Base-by-base conservation (phyloP, 2,113 vertebrate genomes). In the Maccullochella peelii region DNA sequence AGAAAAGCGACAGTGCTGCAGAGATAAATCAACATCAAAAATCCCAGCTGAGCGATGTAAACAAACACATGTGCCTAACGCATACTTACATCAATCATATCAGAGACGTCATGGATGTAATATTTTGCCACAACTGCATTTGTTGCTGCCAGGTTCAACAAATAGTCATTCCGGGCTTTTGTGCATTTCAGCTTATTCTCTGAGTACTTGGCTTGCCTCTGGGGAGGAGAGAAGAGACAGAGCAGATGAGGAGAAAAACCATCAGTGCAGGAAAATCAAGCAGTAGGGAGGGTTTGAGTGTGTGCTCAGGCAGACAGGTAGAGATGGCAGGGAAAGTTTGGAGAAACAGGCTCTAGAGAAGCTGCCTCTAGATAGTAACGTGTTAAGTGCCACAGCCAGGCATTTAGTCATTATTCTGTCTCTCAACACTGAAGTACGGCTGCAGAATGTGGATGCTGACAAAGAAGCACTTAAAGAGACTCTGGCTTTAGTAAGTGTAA, bases 141-240 rank as follows among this genome's bases (percentile, higher is more conserved):
- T 68, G 97, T 97, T 67, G 98, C 98, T 6, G 97, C 97, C 91
- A 99, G 95, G 93, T 98, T 99, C 93, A 99, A 95, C 94, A 99
- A 93, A 94, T 98, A 99, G 95, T 99, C 98, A 0, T 99, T 99
- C 80, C 98, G 96, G 86, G 98, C 98, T 91, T 99, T 99, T 2
- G 98, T 99, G 86, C 98, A 99, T 91, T 99, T 99, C 93, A 99
- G 96, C 91, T 99, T 99, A 95, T 99, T 99, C 89, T 99, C 98
- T 0, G 97, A 99, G 61, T 99, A 99, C 91, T 99, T 99, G 86
- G 98, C 98, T 94, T 99, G 98, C 71, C 98, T 97, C 98, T 99
- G 94, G 71, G 84, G 90, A 83, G 86, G 88, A 89, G 89, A 89
- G 6, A 87, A 62, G 73, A 89, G 70, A 92, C 11, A 78, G 47